Evolutionary conservation across 2,797 vertebrate genomes (phyloP), one percentile per base, ranked within the genome.

Genomic region (Hybognathus amarus): DNA sequence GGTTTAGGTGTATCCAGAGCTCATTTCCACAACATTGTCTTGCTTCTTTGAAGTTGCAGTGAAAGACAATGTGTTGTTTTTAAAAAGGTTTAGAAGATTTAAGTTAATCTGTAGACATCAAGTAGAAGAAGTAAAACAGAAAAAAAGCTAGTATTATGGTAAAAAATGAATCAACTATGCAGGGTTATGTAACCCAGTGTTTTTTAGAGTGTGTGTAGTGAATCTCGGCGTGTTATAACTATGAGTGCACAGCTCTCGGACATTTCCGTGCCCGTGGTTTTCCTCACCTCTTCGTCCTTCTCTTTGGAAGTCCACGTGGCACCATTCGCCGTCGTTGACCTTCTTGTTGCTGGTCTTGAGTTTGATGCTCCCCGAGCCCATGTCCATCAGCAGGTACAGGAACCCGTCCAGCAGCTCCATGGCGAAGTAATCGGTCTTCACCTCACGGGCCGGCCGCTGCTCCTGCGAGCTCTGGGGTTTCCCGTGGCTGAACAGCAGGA

Each of bases 251-350:
- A 12, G 10, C 56, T 59, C 56, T 24, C 24, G 11, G 11, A 59
- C 2, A 27, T 6, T 5, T 12, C 4, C 11, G 54, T 5, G 5
- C 22, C 54, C 11, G 11, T 2, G 11, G 5, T 20, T n/a, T n/a
- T 20, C 18, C 91, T 93, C 87, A 98, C 97, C 97, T 95, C 96
- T 97, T 81, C 96, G 94, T 0, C 97, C 97, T 8, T 98, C 97
- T 52, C 97, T 93, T 90, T 98, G 97, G 91, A 98, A 97, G 89
- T 98, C 97, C 87, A 98, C 97, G 2, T 98, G 97, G 85, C 97
- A 97, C 97, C 97, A 98, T 63, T 98, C 97, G 1, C 97, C 97
- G 0, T 98, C 97, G 0, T 97, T 98, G 86, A 98, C 97, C 91
- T 98, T 98, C 92, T 97, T 97, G 91, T 95, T 97, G 90, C 96